Evolutionary conservation across 2,888 invertebrate species (phyloP).

Genomic region (Strigamia maritima): DNA sequence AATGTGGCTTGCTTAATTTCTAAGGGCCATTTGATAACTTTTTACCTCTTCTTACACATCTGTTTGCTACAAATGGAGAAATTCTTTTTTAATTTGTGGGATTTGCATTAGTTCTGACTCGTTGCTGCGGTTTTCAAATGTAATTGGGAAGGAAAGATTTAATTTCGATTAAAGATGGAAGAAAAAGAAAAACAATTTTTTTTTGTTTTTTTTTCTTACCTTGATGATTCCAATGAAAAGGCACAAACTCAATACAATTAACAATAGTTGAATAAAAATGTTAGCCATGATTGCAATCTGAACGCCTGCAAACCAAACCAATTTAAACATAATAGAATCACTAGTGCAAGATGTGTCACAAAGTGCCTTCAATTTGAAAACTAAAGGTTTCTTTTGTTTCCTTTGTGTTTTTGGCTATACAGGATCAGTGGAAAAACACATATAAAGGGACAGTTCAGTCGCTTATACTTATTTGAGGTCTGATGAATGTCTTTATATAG

Average conservation of each 20-base stretch:
- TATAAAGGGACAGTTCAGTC: too few relatives aligned
- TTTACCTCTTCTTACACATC: not conserved
- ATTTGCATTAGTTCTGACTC: conserved; percentile 6
- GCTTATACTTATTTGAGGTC: too few relatives aligned
- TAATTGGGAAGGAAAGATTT: conserved; percentile 1
- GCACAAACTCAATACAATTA: conserved; percentile 69
- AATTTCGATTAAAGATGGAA: not conserved
- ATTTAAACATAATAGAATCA: too few relatives aligned
- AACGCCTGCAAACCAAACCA: conserved; percentile 59
- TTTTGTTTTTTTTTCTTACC: conserved; percentile 58
- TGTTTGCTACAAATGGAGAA: not conserved
- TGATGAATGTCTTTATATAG: too few relatives aligned
- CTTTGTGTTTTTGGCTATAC: too few relatives aligned
- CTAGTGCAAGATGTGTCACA: too few relatives aligned
- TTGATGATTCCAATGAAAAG: conserved; percentile 71
- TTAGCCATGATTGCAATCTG: conserved; percentile 76
- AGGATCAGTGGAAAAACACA: too few relatives aligned
- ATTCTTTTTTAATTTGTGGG: not conserved
- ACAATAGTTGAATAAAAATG: conserved; percentile 74
- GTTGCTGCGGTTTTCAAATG: conserved; percentile 9
- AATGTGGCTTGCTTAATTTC: not conserved
- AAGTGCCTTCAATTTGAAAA: too few relatives aligned
- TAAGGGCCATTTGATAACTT: not conserved
- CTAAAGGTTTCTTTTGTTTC: too few relatives aligned
- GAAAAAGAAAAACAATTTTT: conserved; percentile 26